phyloP scores from a whole-genome alignment of 2,888 invertebrate species.

The Drosophila mayaguana region DNA sequence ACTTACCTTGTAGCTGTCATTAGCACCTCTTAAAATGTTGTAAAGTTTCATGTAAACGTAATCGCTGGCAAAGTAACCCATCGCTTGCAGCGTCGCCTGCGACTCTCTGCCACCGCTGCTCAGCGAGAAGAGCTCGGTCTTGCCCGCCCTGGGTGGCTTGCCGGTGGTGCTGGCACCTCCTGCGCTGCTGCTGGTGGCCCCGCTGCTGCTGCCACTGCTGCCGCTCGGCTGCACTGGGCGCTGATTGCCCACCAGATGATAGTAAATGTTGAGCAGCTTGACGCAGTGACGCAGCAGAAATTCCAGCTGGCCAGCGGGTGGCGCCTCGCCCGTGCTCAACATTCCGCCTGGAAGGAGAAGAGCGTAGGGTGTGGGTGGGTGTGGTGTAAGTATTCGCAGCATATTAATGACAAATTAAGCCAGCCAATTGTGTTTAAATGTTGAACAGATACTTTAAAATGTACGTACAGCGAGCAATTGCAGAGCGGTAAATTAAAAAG shows the following conservation, averaged over 20 bases:
- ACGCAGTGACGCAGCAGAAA: conserved; percentile 82
- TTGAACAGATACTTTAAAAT: conserved; percentile 55
- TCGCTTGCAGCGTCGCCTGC: conserved; percentile 72
- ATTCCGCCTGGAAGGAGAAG: conserved; percentile 53
- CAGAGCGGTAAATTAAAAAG: conserved; percentile 67
- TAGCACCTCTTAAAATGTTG: conserved; percentile 92
- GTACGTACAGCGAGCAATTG: conserved; percentile 61
- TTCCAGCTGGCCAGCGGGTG: conserved; percentile 63
- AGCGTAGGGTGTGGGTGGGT: not conserved
- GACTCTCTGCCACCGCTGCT: conserved; percentile 65
- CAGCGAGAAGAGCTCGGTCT: conserved; percentile 80
- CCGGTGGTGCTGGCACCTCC: conserved; percentile 24
- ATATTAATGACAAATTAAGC: conserved; percentile 70
- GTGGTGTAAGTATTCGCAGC: conserved; percentile 28
- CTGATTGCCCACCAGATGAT: conserved; percentile 84
- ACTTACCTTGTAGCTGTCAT: conserved; percentile 93
- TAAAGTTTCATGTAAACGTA: conserved; percentile 94
- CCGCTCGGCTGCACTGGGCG: conserved; percentile 74
- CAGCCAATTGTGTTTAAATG: conserved; percentile 69
- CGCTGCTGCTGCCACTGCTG: conserved; percentile 3
- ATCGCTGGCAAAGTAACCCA: conserved; percentile 89
- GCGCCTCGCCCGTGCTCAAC: conserved; percentile 57
- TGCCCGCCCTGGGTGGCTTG: conserved; percentile 71
- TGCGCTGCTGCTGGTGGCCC: conserved; percentile 1
- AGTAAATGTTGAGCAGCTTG: conserved; percentile 85